Evolutionary conservation across 2,888 invertebrate species (phyloP), one percentile per base, ranked within the genome.

Genomic region (Ormyrus labotus): DNA sequence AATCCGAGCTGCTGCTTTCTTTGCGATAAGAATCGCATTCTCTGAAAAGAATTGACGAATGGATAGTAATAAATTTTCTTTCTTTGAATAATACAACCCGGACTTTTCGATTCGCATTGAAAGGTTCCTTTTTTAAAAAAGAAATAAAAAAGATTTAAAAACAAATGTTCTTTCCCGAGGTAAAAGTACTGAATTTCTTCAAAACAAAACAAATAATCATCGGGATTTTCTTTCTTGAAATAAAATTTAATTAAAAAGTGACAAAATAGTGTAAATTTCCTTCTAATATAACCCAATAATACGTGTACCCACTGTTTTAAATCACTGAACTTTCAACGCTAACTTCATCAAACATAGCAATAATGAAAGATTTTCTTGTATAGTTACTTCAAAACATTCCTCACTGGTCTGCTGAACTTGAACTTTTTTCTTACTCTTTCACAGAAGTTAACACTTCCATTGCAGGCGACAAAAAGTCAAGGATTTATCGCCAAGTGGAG

Each of bases 381-480:
- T 11, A 57, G 9, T 10, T 57, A n/a, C 9, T 57, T 57, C 57
- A 57, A 57, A 5, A n/a, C 10, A 57, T 57, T 57, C 9, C n/a
- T 57, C n/a, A 57, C 9, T n/a, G 7, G 7, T 9, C 10, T 10
- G 10, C 10, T 7, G 10, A 53, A 53, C 7, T 53, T 53, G 8
- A 1, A 57, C n/a, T n/a, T n/a, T 57, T 5, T n/a, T 61, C 19
- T 34, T 5, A 60, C 64, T 64, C 48, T 11, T 64, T 48, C 34
- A 48, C 60, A 45, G 11, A 71, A 71, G 70, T 71, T 71, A 34
- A 19, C 19, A 58, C 7, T 2, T 11, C 11, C 8, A 48, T 60
- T 60, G 61, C 61, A 63, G n/a, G 70, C 45, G 34, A 50, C 9
- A 71, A 51, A 58, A 50, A 65, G 51, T 8, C 9, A 51, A 61